Base-by-base conservation (phyloP, 2,797 vertebrate species). In the Vireo griseus region DNA sequence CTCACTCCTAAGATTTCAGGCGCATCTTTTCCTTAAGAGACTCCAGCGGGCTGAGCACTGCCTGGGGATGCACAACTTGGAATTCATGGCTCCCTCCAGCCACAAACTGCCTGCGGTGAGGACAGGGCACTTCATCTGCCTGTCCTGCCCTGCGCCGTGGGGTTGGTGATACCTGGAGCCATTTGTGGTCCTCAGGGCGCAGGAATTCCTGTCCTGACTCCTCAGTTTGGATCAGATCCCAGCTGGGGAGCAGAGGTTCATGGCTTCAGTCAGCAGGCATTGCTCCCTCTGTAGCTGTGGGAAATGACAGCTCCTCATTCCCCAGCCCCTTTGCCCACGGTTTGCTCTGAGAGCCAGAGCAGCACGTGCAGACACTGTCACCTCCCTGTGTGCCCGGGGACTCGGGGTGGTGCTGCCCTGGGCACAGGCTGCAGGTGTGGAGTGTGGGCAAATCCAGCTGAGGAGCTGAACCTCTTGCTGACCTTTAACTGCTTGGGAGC, bases 341-440 rank as follows among this genome's bases (percentile, higher is more conserved):
- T 18, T 8, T 14, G n/a, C 52, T 52, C 29, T 0, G 47, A 5
- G 4, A 17, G 37, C 55, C 7, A 11, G 37, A 44, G 47, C 52
- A 10, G 15, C 47, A 8, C n/a, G 1, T 3, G 29, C 51, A 51
- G 9, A 4, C 72, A 5, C 3, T 22, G 45, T 16, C 67, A 4
- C 28, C 54, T 11, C 29, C 4, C 0, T 0, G 21, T 4, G 37
- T 1, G 5, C 6, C 0, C 2, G 1, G 52, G 2, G 10, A 3
- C 8, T 11, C 0, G n/a, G 61, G 88, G 18, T 25, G 77, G 6
- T 8, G 29, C 73, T 19, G 8, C 72, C 31, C 47, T 2, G 54
- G 44, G 4, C 31, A 1, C 29, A 0, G 0, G 0, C 6, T 7
- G 76, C 15, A 37, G 55, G 42, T 61, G 42, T 8, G 22, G 25